Base-by-base conservation (phyloP, 2,888 invertebrate genomes). In the Alviniconcha strummeri region DNA sequence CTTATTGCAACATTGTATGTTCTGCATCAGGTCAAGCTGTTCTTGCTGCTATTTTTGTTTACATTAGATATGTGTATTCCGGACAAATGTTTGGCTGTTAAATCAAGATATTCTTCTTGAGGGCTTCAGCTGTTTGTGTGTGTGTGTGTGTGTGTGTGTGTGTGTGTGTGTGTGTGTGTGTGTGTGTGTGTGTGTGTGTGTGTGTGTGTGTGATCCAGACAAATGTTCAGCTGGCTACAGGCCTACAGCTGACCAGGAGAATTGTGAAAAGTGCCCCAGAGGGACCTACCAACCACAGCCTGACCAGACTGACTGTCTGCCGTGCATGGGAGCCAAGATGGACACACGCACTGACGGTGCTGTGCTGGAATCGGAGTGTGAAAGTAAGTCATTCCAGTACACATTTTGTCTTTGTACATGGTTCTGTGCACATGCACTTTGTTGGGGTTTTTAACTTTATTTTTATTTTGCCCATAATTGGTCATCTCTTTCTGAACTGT, bases 241-340 rank as follows among this genome's bases (percentile, higher is more conserved):
- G 52, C 83, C 85, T n/a, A 82, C 82, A 9, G 19, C 13, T 1
- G 60, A 72, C 69, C 83, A 85, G 75, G 57, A 64, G 15, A 80
- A 6, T 11, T 85, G 85, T 74, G 81, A 76, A 67, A 77, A 57
- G 56, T 98, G 98, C 91, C 96, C 92, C 6, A 84, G 91, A 0
- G 94, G 94, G 52, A 84, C 89, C 19, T 94, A 93, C 85, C 94
- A 94, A 87, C 88, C 91, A 19, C 69, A 85, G 11, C 80, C 88
- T 36, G 93, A 91, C 52, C 97, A 98, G 89, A 97, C 98, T 0
- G 96, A 97, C 0, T 99, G 99, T 91, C 96, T 55, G 17, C 8
- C 76, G 0, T 91, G 91, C 85, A 67, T 80, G 15, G 67, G 77
- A 15, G 69, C 60, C 76, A 77, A 56, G 78, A 69, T 69, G 64